These are phyloP conservation scores for Prionchulus punctatus DNA, from an alignment of 2,888 invertebrate species.

Conservation along the genomic window DNA sequence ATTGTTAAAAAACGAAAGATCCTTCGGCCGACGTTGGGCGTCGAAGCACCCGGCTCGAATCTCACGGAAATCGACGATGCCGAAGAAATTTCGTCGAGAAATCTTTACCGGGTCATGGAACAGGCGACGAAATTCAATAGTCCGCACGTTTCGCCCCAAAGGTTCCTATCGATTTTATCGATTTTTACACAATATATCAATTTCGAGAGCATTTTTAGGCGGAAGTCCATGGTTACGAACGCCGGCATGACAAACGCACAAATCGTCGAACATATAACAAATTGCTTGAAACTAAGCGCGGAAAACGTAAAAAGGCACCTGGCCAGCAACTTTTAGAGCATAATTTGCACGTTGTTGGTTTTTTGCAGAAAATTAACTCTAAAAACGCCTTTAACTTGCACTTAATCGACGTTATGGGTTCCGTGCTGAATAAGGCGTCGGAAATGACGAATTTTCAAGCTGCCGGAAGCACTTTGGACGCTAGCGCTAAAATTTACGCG, in stretches of 20 bases:
- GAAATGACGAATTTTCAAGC: constrained; percentile 51
- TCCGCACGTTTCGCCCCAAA: neutral
- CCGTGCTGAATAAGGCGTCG: constrained; percentile 52
- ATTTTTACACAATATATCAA: neutral
- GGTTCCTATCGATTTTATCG: neutral
- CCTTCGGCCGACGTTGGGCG: neutral
- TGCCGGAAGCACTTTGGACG: constrained; percentile 68
- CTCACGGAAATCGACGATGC: neutral
- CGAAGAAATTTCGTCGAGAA: neutral
- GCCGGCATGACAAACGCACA: constrained; percentile 37
- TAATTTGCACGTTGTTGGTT: constrained; percentile 4
- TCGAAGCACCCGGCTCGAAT: neutral
- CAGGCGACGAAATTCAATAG: neutral
- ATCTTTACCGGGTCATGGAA: neutral
- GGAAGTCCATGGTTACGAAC: constrained; percentile 32
- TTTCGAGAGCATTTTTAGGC: neutral
- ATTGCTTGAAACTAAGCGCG: constrained; percentile 58
- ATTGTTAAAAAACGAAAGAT: neutral
- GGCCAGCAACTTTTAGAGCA: neutral
- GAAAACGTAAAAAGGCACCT: constrained; percentile 52
- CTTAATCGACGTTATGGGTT: constrained; percentile 66
- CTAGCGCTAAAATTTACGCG: constrained; percentile 70
- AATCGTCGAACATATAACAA: constrained; percentile 49
- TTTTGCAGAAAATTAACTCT: constrained; percentile 58
- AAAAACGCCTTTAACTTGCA: constrained; percentile 76